phyloP scores from a whole-genome alignment of 2,888 invertebrate genomes.

The Spodoptera picta region DNA sequence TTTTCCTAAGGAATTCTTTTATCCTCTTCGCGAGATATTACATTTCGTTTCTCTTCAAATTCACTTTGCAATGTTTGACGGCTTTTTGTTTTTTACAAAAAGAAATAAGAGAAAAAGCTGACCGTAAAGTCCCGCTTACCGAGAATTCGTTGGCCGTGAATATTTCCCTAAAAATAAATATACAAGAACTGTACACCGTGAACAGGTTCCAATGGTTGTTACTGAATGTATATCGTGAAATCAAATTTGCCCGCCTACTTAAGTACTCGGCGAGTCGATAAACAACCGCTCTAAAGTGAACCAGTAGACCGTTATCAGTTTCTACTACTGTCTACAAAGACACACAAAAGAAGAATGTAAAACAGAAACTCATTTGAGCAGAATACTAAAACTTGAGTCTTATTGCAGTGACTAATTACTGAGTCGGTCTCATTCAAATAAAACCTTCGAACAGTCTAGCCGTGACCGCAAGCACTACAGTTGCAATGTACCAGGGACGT shows the following conservation, averaged over 20 bases:
- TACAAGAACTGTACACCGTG: constrained; percentile 42
- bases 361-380: constrained; percentile 19
- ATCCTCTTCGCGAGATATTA: constrained; percentile 19
- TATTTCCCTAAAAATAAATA: constrained; percentile 50
- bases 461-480: constrained; percentile 44
- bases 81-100: constrained; percentile 28
- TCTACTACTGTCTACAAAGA: too few relatives aligned
- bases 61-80: constrained; percentile 32
- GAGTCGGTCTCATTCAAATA: constrained; percentile 47
- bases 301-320: not conserved
- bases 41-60: constrained; percentile 31
- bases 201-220: constrained; percentile 65
- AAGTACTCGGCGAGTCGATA: constrained; percentile 37
- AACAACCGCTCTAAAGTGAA: constrained; percentile 25
- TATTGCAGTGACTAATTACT: constrained; percentile 45
- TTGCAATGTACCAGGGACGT: constrained; percentile 36
- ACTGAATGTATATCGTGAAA: constrained; percentile 77
- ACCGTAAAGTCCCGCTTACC: constrained; percentile 30
- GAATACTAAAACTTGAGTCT: constrained; percentile 29
- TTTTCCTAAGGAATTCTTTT: constrained; percentile 30
- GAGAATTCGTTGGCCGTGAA: constrained; percentile 50
- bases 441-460: constrained; percentile 44
- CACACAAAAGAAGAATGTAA: not conserved
- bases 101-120: constrained; percentile 15
- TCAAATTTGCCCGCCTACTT: constrained; percentile 59